phyloP scores from a whole-genome alignment of 1,140 invertebrate species.

The Heterodera carotae region DNA sequence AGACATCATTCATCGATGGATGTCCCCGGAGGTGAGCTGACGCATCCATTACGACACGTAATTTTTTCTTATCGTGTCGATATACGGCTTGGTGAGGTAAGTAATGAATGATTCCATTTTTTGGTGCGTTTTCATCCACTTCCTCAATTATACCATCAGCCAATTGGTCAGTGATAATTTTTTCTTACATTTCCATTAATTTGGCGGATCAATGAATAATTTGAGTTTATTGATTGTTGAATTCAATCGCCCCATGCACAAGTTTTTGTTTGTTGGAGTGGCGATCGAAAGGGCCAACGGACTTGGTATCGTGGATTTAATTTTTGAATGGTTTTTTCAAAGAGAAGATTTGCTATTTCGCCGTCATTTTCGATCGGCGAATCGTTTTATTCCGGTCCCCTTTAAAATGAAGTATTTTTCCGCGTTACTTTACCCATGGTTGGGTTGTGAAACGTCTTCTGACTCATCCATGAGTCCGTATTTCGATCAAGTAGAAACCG shows the following conservation, averaged over 20 bases:
- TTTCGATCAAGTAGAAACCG: no score
- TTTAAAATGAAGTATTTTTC: slow-evolving; percentile 10
- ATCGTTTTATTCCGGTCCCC: background rate
- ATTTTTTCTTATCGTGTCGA: slow-evolving; percentile 47
- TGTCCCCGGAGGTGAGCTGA: slow-evolving; percentile 55
- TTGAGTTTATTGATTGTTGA: background rate
- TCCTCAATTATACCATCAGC: slow-evolving; percentile 19
- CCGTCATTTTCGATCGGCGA: background rate
- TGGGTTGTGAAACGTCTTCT: no score
- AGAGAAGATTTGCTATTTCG: no score
- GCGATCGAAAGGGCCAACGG: no score
- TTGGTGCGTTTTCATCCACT: background rate
- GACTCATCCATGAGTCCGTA: no score
- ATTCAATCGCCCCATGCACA: slow-evolving; percentile 8
- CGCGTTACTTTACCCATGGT: no score
- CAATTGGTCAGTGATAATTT: slow-evolving; percentile 2
- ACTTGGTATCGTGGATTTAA: no score
- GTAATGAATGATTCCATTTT: slow-evolving; percentile 50
- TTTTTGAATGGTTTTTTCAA: no score
- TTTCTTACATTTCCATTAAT: slow-evolving; percentile 11
- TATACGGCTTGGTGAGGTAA: slow-evolving; percentile 67
- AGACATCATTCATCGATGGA: slow-evolving; percentile 18
- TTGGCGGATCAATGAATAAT: background rate
- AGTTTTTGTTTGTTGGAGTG: slow-evolving; percentile 14
- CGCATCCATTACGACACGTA: slow-evolving; percentile 65